Evolutionary conservation across 2,888 invertebrate species (phyloP).

Genomic region (Diarsia rubi): DNA sequence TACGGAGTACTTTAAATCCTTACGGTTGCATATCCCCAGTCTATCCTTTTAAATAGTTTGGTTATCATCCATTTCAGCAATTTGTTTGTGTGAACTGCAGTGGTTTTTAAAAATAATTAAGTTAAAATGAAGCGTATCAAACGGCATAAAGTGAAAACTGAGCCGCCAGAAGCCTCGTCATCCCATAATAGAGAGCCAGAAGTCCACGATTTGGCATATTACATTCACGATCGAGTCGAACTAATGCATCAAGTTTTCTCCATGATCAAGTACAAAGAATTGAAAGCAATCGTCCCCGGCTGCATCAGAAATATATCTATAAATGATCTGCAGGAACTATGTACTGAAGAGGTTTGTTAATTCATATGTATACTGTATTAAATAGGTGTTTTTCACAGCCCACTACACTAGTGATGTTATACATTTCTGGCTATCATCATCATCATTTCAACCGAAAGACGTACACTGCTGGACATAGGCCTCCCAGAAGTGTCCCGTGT

Average conservation of each 20-base stretch:
- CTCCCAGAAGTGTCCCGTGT: too few relatives aligned
- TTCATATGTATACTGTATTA: not conserved
- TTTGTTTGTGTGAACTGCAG: slow-evolving; percentile 2
- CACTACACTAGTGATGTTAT: too few relatives aligned
- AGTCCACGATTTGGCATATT: slow-evolving; percentile 90
- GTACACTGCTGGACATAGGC: too few relatives aligned
- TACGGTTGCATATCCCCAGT: too few relatives aligned
- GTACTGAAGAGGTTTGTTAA: slow-evolving; percentile 88
- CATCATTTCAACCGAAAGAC: too few relatives aligned
- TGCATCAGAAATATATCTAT: slow-evolving; percentile 84
- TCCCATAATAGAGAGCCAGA: slow-evolving; percentile 71
- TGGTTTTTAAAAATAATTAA: not conserved
- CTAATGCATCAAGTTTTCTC: slow-evolving; percentile 91
- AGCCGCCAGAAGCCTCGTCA: slow-evolving; percentile 75
- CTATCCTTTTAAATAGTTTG: not conserved
- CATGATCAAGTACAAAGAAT: slow-evolving; percentile 89
- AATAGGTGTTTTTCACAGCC: not conserved
- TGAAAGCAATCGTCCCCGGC: slow-evolving; percentile 90
- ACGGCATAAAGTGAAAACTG: slow-evolving; percentile 81
- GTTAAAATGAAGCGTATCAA: slow-evolving; percentile 61
- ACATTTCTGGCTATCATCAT: too few relatives aligned
- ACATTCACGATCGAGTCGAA: slow-evolving; percentile 91
- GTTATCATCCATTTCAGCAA: not conserved
- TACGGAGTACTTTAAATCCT: not conserved
- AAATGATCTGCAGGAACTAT: slow-evolving; percentile 91